These are phyloP conservation scores for Beroe forskalii DNA, from an alignment of 37 sponge, comb jelly and placozoan genomes.

Conservation along the genomic window DNA sequence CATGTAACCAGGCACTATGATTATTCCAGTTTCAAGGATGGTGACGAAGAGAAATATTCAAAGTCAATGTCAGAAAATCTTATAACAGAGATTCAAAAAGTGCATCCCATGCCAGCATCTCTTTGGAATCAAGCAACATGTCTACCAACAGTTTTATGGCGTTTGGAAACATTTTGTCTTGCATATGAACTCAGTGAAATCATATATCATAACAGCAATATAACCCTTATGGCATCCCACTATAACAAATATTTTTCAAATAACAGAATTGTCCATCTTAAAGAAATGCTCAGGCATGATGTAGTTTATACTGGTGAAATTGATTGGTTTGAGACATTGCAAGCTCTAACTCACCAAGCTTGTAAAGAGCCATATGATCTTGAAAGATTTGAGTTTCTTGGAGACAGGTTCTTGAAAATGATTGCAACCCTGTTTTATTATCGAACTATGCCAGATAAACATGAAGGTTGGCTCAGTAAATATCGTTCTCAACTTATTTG, in stretches of 20 bases:
- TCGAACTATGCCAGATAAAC: constrained; percentile 59
- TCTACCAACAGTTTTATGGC: constrained; percentile 84
- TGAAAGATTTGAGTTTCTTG: constrained; percentile 90
- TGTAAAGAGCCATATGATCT: constrained; percentile 80
- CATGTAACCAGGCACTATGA: constrained; percentile 68
- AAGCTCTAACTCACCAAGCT: constrained; percentile 75
- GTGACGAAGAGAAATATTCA: neutral
- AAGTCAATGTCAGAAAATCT: constrained; percentile 39
- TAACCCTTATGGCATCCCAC: neutral
- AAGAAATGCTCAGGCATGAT: neutral
- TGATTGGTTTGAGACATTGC: constrained; percentile 67
- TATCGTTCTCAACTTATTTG: constrained; percentile 70
- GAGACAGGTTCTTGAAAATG: constrained; percentile 92
- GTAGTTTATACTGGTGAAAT: neutral
- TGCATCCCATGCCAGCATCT: constrained; percentile 70
- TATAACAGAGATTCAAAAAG: constrained; percentile 73
- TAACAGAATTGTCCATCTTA: neutral
- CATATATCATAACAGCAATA: neutral
- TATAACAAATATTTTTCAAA: neutral
- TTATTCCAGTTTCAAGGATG: constrained; percentile 14
- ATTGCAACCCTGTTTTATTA: constrained; percentile 73
- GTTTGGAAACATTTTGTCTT: constrained; percentile 78
- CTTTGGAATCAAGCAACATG: constrained; percentile 71
- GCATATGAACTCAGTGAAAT: constrained; percentile 68
- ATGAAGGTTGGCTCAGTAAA: constrained; percentile 78